Evolutionary conservation across 2,888 invertebrate genomes (phyloP), one percentile per base, ranked within the genome.

Genomic region (Tinea semifulvella): DNA sequence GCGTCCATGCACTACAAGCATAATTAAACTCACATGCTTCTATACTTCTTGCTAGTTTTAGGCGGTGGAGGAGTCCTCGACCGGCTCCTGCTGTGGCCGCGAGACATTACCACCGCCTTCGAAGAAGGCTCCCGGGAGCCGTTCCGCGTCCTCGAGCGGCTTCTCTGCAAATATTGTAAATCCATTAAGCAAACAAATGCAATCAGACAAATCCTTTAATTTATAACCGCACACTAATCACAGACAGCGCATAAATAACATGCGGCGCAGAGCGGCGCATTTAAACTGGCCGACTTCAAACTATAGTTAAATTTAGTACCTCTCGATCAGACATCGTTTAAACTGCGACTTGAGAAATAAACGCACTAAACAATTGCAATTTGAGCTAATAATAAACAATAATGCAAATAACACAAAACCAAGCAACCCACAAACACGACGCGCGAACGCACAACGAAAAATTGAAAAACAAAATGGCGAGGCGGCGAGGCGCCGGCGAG

Each of bases 1-100:
- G 10, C 10, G 7, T 18, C 4, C 10, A 18, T 36, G 17, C 36
- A 36, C 36, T 18, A 18, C 5, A 36, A 18, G 18, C 36, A 2
- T 18, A 22, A 14, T 11, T 10, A 19, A 42, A 72, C 79, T 73
- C 59, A 81, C 82, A 79, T 79, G 68, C 74, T 77, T 51, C 77
- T 70, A 54, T 81, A 82, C 63, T 81, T 82, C 54, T 79, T 69
- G 58, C 61, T 68, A 4, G 74, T 55, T 20, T 72, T 56, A 58
- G 79, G 81, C 67, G 79, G 77, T 58, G 80, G 79, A 60, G 79
- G 79, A 61, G 80, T 79, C 55, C 79, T 61, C 28, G 80, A 80
- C 73, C 81, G 80, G 76, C 79, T 81, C 56, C 80, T 62, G 58
- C 75, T 80, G 51, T 76, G 75, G 17, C 75, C 79, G 39, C 80